Conservation (phyloP, 1,140 invertebrate genomes). For the Ephestia elutella region DNA sequence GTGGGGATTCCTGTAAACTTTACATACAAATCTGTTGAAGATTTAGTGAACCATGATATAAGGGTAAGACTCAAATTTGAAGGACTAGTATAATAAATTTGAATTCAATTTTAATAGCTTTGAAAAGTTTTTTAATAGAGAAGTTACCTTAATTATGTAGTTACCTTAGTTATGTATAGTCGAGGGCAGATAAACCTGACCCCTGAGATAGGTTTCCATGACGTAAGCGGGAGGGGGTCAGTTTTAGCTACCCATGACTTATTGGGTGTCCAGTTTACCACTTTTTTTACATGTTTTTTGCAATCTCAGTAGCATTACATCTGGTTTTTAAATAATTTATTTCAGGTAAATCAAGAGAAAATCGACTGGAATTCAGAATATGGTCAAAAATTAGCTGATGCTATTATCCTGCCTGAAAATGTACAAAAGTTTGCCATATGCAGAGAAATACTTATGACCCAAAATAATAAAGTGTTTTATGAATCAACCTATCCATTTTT, state of each 20-base stretch:
- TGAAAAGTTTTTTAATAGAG: too few relatives aligned
- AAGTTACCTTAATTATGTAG: too few relatives aligned
- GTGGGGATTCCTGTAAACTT: conserved; percentile 62
- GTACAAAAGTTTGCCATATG: conserved; percentile 87
- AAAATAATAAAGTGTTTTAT: conserved; percentile 74
- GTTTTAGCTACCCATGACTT: too few relatives aligned
- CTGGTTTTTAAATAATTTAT: too few relatives aligned
- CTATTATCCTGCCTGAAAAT: conserved; percentile 81
- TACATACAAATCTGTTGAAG: conserved; percentile 46
- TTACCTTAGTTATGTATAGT: too few relatives aligned
- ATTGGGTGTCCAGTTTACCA: too few relatives aligned
- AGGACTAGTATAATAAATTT: neutral
- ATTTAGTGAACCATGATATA: conserved; percentile 52
- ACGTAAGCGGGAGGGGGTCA: too few relatives aligned
- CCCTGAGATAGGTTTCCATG: too few relatives aligned
- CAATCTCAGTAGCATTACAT: too few relatives aligned
- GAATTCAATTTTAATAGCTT: conserved; percentile 2
- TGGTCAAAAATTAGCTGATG: conserved; percentile 77
- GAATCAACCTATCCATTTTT: conserved; percentile 71
- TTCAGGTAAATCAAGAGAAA: conserved; percentile 74
- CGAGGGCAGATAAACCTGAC: too few relatives aligned
- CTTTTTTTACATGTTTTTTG: too few relatives aligned
- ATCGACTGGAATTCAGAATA: conserved; percentile 77
- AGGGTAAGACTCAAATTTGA: conserved; percentile 29
- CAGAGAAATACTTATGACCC: conserved; percentile 78